Evolutionary conservation across 2,888 invertebrate species (phyloP), one percentile per base, ranked within the genome.

Genomic region (Scaptomyza caliginosa): DNA sequence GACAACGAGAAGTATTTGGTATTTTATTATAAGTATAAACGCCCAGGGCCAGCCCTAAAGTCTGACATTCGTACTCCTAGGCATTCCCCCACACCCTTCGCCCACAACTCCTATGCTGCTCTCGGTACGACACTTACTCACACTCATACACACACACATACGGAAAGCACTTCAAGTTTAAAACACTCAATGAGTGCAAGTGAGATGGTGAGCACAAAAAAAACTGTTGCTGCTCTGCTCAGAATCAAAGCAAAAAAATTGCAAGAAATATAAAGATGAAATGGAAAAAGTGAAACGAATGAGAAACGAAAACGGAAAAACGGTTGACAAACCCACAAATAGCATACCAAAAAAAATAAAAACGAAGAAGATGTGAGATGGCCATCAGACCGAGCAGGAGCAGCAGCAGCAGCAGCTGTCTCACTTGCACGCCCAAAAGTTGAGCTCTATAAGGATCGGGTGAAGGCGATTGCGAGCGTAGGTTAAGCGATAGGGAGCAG

Each of bases 291-390:
- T 72, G 78, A 65, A 73, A 71, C 72, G 71, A 64, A 79, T 79
- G 77, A 74, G 74, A 76, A 74, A 72, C 67, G 78, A 82, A 83
- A 80, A 65, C 54, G 67, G 67, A 76, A 67, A 67, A 70, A 69
- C 80, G 65, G 76, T 79, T 79, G 88, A 83, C 88, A 88, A 86
- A 78, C 82, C 77, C 84, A 80, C 86, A 80, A 77, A 84, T 52
- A 74, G 75, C 65, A 71, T 60, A 71, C n/a, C n/a, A 67, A 66
- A 74, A 69, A 58, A 19, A 3, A 13, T 40, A 30, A 38, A 48
- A 4, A 13, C 30, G 48, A 42, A 38, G 43, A 40, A 51, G 46
- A 66, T 66, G 52, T 65, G 74, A 69, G 72, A 74, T 59, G 70
- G 74, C 51, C 70, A 74, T 55, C 58, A 68, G 66, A 28, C 67